These are phyloP conservation scores for Hypomesus transpacificus DNA, from an alignment of 2,113 vertebrate species.

Conservation along the genomic window DNA sequence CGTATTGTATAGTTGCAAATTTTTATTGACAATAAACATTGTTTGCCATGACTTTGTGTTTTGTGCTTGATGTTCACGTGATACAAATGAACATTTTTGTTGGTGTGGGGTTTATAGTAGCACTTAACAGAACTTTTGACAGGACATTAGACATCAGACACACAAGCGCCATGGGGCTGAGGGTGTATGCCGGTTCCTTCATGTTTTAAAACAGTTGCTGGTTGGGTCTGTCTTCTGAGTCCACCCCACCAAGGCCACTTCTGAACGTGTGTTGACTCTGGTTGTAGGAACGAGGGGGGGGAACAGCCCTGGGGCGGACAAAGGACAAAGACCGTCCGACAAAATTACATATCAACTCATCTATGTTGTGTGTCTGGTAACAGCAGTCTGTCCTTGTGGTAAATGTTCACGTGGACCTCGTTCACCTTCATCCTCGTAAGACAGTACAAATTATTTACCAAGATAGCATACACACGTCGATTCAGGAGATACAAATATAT, in stretches of 20 bases:
- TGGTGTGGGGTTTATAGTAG: neutral
- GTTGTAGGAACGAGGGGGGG: too few relatives aligned
- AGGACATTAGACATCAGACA: neutral
- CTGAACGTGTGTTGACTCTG: too few relatives aligned
- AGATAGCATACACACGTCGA: constrained; percentile 23
- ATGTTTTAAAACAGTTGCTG: neutral
- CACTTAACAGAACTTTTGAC: neutral
- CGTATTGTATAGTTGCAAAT: constrained; percentile 42
- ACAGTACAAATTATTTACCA: constrained; percentile 30
- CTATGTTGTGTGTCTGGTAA: neutral
- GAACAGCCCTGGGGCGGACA: too few relatives aligned
- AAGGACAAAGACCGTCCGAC: neutral
- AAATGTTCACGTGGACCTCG: neutral
- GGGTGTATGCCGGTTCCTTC: neutral
- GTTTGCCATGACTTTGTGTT: constrained; percentile 37
- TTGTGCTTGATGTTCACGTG: neutral
- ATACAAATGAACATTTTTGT: neutral
- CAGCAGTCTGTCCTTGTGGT: neutral
- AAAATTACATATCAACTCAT: neutral
- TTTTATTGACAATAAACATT: constrained; percentile 56
- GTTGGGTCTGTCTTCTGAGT: neutral
- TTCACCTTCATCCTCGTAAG: neutral
- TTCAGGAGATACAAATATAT: constrained; percentile 51
- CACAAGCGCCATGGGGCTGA: neutral
- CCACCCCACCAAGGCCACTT: constrained; percentile 47